Evolutionary conservation across 2,888 invertebrate genomes (phyloP), one percentile per base, ranked within the genome.

Genomic region (Cremastobaeus sp.): DNA sequence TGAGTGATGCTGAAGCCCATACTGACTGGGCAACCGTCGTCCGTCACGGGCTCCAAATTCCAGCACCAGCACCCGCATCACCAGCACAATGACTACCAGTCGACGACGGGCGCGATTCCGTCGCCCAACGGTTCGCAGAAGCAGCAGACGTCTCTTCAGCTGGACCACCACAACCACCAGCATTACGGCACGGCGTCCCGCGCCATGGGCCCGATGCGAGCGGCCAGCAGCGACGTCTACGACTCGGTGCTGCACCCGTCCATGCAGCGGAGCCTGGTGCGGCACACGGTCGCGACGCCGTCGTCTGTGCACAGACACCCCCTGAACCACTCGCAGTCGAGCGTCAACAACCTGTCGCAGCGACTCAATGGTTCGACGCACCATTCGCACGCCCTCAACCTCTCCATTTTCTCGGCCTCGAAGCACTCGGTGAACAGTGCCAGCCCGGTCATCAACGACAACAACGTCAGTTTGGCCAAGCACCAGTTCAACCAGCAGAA

Each of bases 1-100:
- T 79, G 81, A 85, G 86, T 85, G 88, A 93, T 93, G 93, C 91
- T 93, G 90, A 93, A 93, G 89, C 93, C 93, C 89, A 92, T 93
- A 87, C 90, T 89, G 84, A 89, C 89, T 89, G 90, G 88, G 88
- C 89, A 87, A 84, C 89, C 88, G 89, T 89, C 88, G 84, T 86
- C 88, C 88, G 71, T 64, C 41, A 89, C 85, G 83, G 86, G 87
- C 88, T 87, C 89, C 88, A 89, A 86, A 79, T 82, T 81, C 76
- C 82, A 83, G 21, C 78, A 77, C 5, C 77, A 68, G 5, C 65
- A 77, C 39, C 65, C 59, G 18, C 74, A 74, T 12, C 76, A 80
- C 55, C 81, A 79, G 64, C 90, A 90, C 83, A 84, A 84, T 81
- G 85, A 85, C 52, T 83, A 83, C 68, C 82, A 83, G 76, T 74